phyloP scores from a whole-genome alignment of 1,140 invertebrate genomes.

The honey bee (Apis mellifera) region Amel_HAv3.1 CM009935.2:11946501-11947000 shows the following conservation, averaged over 20 bases:
- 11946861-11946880: slow-evolving; percentile 79
- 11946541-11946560: too few relatives aligned
- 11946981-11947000: slow-evolving; percentile 77
- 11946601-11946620: slow-evolving; percentile 41
- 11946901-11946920: slow-evolving; percentile 88
- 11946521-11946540: neutral
- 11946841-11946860: slow-evolving; percentile 78
- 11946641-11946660: slow-evolving; percentile 16
- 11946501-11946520: neutral
- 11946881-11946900: slow-evolving; percentile 87
- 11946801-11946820: slow-evolving; percentile 81
- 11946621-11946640: slow-evolving; percentile 31
- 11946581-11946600: neutral
- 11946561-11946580: slow-evolving; percentile 16
- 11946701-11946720: slow-evolving; percentile 42
- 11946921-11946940: slow-evolving; percentile 90
- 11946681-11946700: slow-evolving; percentile 46
- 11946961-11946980: slow-evolving; percentile 84
- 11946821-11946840: slow-evolving; percentile 80
- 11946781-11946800: slow-evolving; percentile 81
- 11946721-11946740: slow-evolving; percentile 11
- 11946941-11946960: slow-evolving; percentile 91
- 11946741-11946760: slow-evolving; percentile 24
- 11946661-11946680: slow-evolving; percentile 22
- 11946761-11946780: slow-evolving; percentile 74